Evolutionary conservation across 2,888 invertebrate species (phyloP).

Genomic region (Tortricodes alternella): DNA sequence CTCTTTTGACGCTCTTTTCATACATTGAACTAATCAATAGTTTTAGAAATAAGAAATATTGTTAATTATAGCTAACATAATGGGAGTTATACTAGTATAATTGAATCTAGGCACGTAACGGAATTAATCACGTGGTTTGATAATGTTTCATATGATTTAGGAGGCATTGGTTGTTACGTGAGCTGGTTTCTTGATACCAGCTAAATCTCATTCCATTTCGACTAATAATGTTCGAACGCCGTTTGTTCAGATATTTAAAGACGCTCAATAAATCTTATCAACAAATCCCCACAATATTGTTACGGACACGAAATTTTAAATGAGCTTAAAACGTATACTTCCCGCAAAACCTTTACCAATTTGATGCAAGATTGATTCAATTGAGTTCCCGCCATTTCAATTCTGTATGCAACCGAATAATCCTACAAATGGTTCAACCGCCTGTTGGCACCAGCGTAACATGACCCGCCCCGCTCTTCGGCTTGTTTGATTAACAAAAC

Average conservation of each 20-base stretch:
- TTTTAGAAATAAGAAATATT: no score
- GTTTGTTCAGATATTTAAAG: background rate
- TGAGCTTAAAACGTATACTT: slow-evolving; percentile 38
- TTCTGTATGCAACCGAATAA: slow-evolving; percentile 74
- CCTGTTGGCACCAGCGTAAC: slow-evolving; percentile 53
- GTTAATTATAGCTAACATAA: slow-evolving; percentile 5
- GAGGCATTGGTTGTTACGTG: slow-evolving; percentile 57
- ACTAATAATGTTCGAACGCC: background rate
- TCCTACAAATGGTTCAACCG: slow-evolving; percentile 64
- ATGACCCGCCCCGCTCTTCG: slow-evolving; percentile 50
- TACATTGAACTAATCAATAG: no score
- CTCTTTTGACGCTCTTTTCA: no score
- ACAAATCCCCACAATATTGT: slow-evolving; percentile 31
- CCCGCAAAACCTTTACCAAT: slow-evolving; percentile 64
- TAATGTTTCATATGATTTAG: slow-evolving; percentile 66
- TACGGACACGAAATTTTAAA: slow-evolving; percentile 50
- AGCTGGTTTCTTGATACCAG: slow-evolving; percentile 45
- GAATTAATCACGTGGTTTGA: slow-evolving; percentile 65
- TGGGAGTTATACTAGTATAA: slow-evolving; percentile 35
- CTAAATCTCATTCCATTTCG: slow-evolving; percentile 39
- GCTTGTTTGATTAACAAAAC: slow-evolving; percentile 39
- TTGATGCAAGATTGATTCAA: slow-evolving; percentile 77
- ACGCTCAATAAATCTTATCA: slow-evolving; percentile 1
- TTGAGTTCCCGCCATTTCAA: slow-evolving; percentile 66
- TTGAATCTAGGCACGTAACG: slow-evolving; percentile 56